These are phyloP conservation scores for Amphipyra berbera DNA, from an alignment of 2,888 invertebrate species.

Conservation along the genomic window DNA sequence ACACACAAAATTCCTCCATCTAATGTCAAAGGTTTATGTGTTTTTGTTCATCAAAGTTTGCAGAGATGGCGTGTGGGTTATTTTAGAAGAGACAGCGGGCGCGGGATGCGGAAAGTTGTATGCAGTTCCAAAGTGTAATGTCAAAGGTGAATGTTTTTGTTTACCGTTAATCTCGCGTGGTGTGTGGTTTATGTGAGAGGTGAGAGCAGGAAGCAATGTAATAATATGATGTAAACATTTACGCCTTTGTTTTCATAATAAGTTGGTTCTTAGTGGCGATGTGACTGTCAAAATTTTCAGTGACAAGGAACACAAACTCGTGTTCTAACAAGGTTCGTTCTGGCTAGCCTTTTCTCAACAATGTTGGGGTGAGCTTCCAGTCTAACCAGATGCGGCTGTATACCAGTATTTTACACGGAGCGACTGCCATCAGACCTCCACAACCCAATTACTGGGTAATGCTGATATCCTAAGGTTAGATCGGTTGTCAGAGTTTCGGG, in stretches of 20 bases:
- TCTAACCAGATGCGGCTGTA: too few relatives aligned
- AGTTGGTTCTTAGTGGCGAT: too few relatives aligned
- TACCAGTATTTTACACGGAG: too few relatives aligned
- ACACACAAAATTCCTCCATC: conserved; percentile 23
- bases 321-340: too few relatives aligned
- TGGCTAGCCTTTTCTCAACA: too few relatives aligned
- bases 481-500: too few relatives aligned
- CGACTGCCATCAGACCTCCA: too few relatives aligned
- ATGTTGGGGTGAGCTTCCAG: too few relatives aligned
- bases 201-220: neutral
- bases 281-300: too few relatives aligned
- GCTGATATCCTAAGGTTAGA: too few relatives aligned
- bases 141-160: conserved; percentile 57
- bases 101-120: conserved; percentile 10
- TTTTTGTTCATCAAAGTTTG: conserved; percentile 34
- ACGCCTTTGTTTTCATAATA: neutral
- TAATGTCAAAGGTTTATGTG: conserved; percentile 30
- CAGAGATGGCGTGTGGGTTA: conserved; percentile 1
- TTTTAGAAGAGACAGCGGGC: conserved; percentile 30
- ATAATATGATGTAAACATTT: neutral
- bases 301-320: too few relatives aligned
- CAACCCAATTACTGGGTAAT: too few relatives aligned
- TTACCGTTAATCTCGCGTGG: conserved; percentile 50
- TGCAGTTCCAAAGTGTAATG: conserved; percentile 51
- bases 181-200: conserved; percentile 24